phyloP scores from a whole-genome alignment of 2,113 vertebrate genomes.

The Chaetorhynchus papuensis region DNA sequence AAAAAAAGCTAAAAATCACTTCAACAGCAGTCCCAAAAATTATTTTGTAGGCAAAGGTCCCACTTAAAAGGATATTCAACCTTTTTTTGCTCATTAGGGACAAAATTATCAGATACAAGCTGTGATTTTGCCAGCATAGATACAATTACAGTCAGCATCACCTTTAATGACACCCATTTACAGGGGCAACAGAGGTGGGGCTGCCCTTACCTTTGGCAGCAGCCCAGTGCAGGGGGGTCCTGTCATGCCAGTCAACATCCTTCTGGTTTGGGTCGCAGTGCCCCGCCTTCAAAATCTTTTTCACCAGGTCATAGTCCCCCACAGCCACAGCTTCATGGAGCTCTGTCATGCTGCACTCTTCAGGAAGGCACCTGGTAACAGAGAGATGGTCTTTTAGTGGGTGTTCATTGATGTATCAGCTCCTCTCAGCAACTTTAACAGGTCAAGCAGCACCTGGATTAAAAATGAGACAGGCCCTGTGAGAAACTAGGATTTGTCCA shows the following conservation, averaged over 20 bases:
- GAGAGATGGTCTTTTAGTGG: fast-evolving
- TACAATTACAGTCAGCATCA: not conserved
- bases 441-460: not conserved
- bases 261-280: conserved; percentile 81
- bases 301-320: conserved; percentile 71
- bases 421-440: not conserved
- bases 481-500: not conserved
- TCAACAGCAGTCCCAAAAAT: not conserved
- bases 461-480: not conserved
- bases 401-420: not conserved
- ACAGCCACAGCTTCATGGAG: conserved; percentile 85
- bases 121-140: not conserved
- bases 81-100: not conserved
- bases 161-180: fast-evolving
- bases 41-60: not conserved
- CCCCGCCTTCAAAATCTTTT: conserved; percentile 74
- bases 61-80: not conserved
- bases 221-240: conserved; percentile 90
- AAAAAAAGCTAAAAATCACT: not conserved
- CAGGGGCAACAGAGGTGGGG: not conserved
- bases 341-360: conserved; percentile 75
- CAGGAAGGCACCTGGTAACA: not conserved
- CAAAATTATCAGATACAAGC: not conserved
- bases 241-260: conserved; percentile 85
- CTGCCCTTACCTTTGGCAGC: conserved; percentile 78